Evolutionary conservation across 2,797 vertebrate genomes (phyloP).

Genomic region (Premnoplex brunnescens): DNA sequence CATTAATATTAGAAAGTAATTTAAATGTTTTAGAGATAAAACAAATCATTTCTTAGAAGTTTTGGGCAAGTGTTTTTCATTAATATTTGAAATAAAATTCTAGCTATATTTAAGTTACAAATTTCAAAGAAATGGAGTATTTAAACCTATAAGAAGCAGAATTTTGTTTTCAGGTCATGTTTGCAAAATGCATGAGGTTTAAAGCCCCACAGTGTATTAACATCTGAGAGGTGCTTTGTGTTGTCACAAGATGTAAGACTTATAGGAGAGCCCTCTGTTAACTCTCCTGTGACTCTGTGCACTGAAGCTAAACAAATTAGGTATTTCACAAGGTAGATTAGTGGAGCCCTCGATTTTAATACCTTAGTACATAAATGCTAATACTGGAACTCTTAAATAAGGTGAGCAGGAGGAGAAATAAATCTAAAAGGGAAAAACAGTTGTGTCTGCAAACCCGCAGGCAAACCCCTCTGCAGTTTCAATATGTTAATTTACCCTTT

Average conservation of each 20-base stretch:
- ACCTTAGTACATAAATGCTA: conserved; percentile 51
- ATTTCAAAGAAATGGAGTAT: neutral
- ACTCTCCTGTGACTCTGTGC: conserved; percentile 60
- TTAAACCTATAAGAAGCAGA: conserved; percentile 12
- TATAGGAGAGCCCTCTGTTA: conserved; percentile 49
- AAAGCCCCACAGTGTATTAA: conserved; percentile 59
- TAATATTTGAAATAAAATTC: conserved; percentile 3
- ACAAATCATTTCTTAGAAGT: neutral
- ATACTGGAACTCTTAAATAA: conserved; percentile 53
- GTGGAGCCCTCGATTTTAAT: conserved; percentile 48
- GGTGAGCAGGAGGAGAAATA: conserved; percentile 25
- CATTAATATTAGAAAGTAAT: neutral
- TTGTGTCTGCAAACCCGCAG: neutral
- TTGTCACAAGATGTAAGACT: conserved; percentile 68
- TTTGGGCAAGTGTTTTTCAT: neutral
- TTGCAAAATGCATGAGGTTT: conserved; percentile 69
- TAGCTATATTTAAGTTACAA: neutral
- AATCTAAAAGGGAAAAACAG: conserved; percentile 32
- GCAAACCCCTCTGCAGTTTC: neutral
- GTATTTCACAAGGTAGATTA: conserved; percentile 63
- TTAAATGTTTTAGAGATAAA: neutral
- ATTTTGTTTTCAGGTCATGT: conserved; percentile 68
- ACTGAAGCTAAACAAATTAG: conserved; percentile 67
- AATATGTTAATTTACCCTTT: neutral
- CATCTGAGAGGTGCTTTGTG: conserved; percentile 58